Evolutionary conservation across 2,888 invertebrate genomes (phyloP).

Genomic region (Aleiodes alternator): DNA sequence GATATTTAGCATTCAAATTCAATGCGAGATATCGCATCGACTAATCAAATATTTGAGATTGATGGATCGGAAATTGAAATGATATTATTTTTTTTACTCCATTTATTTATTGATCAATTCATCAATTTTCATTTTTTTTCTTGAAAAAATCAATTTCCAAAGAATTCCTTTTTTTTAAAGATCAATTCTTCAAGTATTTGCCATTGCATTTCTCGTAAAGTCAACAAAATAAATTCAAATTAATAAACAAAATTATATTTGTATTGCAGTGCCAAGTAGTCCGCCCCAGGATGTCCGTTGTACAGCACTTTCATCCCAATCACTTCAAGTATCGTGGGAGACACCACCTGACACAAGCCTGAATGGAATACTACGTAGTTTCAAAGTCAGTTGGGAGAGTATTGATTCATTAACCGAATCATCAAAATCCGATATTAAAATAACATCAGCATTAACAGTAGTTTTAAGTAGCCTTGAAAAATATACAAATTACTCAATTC

Average conservation of each 20-base stretch:
- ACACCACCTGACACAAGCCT: conserved; percentile 88
- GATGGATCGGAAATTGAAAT: neutral
- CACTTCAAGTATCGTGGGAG: conserved; percentile 90
- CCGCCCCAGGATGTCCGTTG: conserved; percentile 90
- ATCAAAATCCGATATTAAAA: conserved; percentile 78
- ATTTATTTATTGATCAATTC: no score
- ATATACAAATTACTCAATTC: conserved; percentile 94
- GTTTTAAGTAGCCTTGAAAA: conserved; percentile 86
- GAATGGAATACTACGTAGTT: conserved; percentile 90
- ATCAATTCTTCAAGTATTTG: no score
- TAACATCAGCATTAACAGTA: conserved; percentile 82
- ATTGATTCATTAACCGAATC: conserved; percentile 70
- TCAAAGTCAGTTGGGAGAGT: conserved; percentile 82
- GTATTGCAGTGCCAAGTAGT: conserved; percentile 85
- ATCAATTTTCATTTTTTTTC: no score
- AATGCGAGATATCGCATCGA: no score
- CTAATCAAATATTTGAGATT: no score
- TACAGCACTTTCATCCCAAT: conserved; percentile 88
- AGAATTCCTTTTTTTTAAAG: no score
- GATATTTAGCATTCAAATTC: no score
- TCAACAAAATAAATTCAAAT: neutral
- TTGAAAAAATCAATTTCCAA: no score
- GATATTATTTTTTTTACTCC: no score
- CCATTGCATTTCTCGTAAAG: no score
- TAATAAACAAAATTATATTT: conserved; percentile 19